Evolutionary conservation across 1,140 invertebrate species (phyloP).

Genomic region (Sinonovacula constricta): DNA sequence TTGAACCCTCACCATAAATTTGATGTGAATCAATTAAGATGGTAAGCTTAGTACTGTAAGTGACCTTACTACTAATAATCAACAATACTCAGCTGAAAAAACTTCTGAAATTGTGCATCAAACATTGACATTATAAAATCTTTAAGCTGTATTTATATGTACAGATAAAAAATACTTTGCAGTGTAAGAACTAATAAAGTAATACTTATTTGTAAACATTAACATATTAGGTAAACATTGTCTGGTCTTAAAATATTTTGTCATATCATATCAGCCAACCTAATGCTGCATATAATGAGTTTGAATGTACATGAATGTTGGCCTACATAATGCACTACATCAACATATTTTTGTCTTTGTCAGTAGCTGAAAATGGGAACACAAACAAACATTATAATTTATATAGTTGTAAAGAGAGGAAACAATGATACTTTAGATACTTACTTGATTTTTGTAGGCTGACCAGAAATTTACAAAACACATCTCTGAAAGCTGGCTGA

Average conservation of each 20-base stretch:
- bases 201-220: too few species aligned
- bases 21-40: too few species aligned
- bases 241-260: not conserved
- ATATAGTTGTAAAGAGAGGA: not conserved
- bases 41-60: too few species aligned
- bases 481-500: constrained; percentile 56
- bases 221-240: too few species aligned
- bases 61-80: too few species aligned
- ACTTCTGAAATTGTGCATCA: too few species aligned
- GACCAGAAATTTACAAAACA: constrained; percentile 53
- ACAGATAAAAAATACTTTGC: not conserved
- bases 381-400: not conserved
- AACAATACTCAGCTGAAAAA: too few species aligned
- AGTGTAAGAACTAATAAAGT: not conserved
- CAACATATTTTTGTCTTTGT: not conserved
- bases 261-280: not conserved
- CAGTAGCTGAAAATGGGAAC: not conserved
- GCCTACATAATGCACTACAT: not conserved
- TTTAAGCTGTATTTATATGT: too few species aligned
- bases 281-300: not conserved
- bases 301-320: not conserved
- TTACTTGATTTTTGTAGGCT: constrained; percentile 57
- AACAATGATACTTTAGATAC: not conserved
- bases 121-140: too few species aligned
- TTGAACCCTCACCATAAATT: too few species aligned